Evolutionary conservation across 2,797 vertebrate genomes (phyloP), one percentile per base, ranked within the genome.

Genomic region (Morelia viridis): DNA sequence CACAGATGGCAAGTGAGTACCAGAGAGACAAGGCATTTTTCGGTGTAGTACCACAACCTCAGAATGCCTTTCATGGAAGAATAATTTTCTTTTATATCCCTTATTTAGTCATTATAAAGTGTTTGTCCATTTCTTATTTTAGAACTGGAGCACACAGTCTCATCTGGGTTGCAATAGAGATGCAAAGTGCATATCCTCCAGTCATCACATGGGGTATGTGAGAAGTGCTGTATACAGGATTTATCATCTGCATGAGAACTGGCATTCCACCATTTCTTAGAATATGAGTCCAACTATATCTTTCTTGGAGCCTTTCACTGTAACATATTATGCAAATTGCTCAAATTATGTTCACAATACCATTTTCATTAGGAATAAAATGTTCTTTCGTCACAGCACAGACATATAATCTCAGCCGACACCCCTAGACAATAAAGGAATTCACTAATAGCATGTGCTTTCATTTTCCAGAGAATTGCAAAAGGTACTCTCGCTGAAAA

Each of bases 291-390:
- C 56, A 28, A 17, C 46, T 56, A 24, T 62, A 22, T 64, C 80
- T 85, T 26, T 12, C 61, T 28, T 65, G n/a, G 19, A 85, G 28
- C 35, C n/a, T 71, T 86, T 86, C 17, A 1, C 65, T 56, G 41
- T 61, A 65, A 56, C n/a, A 35, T 56, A 31, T 85, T 85, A 76
- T 26, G n/a, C 41, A 80, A 31, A 58, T 80, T 62, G 35, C 13
- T 56, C 89, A 92, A 76, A 60, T 58, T 87, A 41, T 84, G 76
- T 61, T 86, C 35, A 60, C 56, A 68, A 71, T 86, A 53, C 64
- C 41, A 61, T 89, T 86, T 89, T 92, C 64, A 35, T 87, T 89
- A 86, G 64, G 28, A 71, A 71, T 71, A 85, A 86, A 71, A 56
- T 8, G 15, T 61, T 57, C 2, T 2, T 80, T 87, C 13, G 4